Evolutionary conservation across 2,888 invertebrate genomes (phyloP).

Genomic region (Teleiodes luculella): DNA sequence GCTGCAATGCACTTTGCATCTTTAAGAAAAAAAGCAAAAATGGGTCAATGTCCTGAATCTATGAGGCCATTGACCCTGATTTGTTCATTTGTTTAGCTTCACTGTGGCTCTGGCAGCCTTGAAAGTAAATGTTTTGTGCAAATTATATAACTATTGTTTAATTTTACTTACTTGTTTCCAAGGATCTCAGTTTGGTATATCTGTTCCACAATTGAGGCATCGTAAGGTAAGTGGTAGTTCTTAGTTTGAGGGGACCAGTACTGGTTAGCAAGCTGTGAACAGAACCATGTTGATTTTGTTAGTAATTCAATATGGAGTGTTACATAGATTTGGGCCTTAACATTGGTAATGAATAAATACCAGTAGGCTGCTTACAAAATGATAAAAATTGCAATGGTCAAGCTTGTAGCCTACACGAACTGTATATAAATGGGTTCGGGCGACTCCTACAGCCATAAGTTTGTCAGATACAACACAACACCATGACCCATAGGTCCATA

Average conservation of each 20-base stretch:
- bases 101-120: constrained; percentile 53
- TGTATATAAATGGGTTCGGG: not conserved
- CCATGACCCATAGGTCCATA: not conserved
- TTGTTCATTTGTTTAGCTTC: constrained; percentile 62
- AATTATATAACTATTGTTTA: constrained; percentile 20
- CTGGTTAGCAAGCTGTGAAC: constrained; percentile 88
- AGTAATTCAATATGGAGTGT: constrained; percentile 64
- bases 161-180: constrained; percentile 83
- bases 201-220: constrained; percentile 89
- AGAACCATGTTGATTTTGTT: constrained; percentile 61
- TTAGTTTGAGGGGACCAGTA: constrained; percentile 95
- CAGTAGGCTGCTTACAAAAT: constrained; percentile 53
- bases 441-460: not conserved
- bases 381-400: constrained; percentile 18
- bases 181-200: constrained; percentile 93
- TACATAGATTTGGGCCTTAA: constrained; percentile 57
- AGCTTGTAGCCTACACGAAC: constrained; percentile 27
- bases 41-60: constrained; percentile 64
- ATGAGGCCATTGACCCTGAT: constrained; percentile 60
- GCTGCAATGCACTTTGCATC: constrained; percentile 18
- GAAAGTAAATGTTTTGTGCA: constrained; percentile 32
- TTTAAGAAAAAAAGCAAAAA: constrained; percentile 52
- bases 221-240: constrained; percentile 84
- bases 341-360: constrained; percentile 45
- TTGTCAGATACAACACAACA: not conserved